Conservation (phyloP, 2,888 invertebrate species). For the Proisotoma minuta region DNA sequence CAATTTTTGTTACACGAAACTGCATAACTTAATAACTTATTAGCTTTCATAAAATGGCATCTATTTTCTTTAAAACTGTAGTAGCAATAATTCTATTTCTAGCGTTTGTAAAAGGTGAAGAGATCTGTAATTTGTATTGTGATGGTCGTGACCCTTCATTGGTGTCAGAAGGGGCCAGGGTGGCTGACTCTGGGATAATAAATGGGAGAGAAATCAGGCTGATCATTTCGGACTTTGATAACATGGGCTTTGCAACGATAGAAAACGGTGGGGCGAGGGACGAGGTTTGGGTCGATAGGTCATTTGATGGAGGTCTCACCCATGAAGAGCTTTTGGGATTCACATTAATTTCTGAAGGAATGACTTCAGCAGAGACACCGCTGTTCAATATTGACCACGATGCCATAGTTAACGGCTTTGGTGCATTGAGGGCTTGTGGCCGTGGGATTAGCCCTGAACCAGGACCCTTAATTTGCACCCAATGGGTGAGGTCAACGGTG, state of each 20-base stretch:
- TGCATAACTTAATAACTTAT: no score
- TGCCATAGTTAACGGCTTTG: conserved; percentile 7
- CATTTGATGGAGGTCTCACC: conserved; percentile 25
- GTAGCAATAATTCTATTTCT: no score
- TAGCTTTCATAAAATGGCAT: no score
- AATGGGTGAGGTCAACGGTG: conserved; percentile 27
- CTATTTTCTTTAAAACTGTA: no score
- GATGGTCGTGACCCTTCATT: conserved; percentile 24
- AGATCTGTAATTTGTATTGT: conserved; percentile 25
- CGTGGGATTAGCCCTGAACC: conserved; percentile 8
- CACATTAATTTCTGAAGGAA: conserved; percentile 12
- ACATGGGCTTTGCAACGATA: conserved; percentile 27
- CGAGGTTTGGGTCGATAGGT: conserved; percentile 32
- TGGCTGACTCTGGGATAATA: conserved; percentile 1
- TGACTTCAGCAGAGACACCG: neutral
- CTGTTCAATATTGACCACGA: conserved; percentile 24
- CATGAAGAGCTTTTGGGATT: conserved; percentile 21
- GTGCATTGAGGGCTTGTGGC: conserved; percentile 26
- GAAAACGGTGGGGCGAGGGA: conserved; percentile 23
- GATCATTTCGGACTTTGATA: conserved; percentile 23
- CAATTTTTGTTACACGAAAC: no score
- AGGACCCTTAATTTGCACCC: conserved; percentile 22
- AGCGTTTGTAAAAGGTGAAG: neutral
- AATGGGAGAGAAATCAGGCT: conserved; percentile 17
- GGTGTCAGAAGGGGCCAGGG: conserved; percentile 11